Evolutionary conservation across 2,113 vertebrate genomes (phyloP).

Genomic region (Notothenia coriiceps): DNA sequence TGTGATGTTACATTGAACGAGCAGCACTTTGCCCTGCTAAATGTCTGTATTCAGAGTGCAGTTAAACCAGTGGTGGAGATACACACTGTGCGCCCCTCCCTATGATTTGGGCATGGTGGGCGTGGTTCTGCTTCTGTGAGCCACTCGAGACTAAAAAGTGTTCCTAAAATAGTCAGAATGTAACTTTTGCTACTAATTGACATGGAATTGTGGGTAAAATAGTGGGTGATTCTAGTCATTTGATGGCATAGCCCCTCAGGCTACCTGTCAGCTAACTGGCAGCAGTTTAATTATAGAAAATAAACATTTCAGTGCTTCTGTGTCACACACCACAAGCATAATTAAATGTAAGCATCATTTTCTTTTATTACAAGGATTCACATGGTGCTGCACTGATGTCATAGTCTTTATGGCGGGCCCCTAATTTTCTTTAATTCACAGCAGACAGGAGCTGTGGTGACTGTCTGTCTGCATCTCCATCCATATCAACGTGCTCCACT

Average conservation of each 20-base stretch:
- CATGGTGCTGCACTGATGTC: slow-evolving; percentile 69
- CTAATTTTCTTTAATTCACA: slow-evolving; percentile 71
- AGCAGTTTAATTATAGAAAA: slow-evolving; percentile 56
- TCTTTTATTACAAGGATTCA: slow-evolving; percentile 71
- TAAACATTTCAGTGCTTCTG: slow-evolving; percentile 48
- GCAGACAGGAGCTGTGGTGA: slow-evolving; percentile 71
- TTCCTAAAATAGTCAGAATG: slow-evolving; percentile 50
- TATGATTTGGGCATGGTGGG: slow-evolving; percentile 58
- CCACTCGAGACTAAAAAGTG: slow-evolving; percentile 33
- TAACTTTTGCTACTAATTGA: slow-evolving; percentile 24
- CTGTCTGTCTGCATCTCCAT: slow-evolving; percentile 45
- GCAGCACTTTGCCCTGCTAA: not conserved
- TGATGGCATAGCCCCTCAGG: not conserved
- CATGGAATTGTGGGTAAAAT: slow-evolving; percentile 40
- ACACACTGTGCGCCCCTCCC: slow-evolving; percentile 46
- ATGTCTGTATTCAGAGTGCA: not conserved
- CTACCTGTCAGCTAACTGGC: slow-evolving; percentile 39
- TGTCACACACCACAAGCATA: slow-evolving; percentile 50
- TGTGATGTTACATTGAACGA: not conserved
- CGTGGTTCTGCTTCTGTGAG: slow-evolving; percentile 40
- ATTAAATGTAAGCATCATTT: slow-evolving; percentile 55
- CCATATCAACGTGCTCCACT: slow-evolving; percentile 37
- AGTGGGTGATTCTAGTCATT: slow-evolving; percentile 3
- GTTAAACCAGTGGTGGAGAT: slow-evolving; percentile 26
- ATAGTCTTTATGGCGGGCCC: slow-evolving; percentile 65